phyloP scores from a whole-genome alignment of 2,113 vertebrate species.

The Amblyopsis rosae region DNA sequence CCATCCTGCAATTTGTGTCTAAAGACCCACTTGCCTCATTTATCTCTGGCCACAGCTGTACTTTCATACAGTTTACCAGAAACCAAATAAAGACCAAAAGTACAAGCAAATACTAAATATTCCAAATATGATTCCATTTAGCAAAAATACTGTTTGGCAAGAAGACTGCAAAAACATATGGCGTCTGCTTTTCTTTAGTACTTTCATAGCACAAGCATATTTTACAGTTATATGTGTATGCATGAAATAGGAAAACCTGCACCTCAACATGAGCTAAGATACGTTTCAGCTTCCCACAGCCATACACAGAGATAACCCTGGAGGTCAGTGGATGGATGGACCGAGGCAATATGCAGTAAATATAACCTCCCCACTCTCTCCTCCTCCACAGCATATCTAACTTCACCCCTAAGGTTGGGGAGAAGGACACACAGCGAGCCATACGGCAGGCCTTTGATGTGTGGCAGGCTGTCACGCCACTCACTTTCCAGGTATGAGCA shows the following conservation, averaged over 20 bases:
- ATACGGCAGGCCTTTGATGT: conserved; percentile 97
- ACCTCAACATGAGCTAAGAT: too few species aligned
- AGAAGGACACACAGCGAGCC: conserved; percentile 93
- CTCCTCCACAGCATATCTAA: conserved; percentile 87
- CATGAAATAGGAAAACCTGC: too few species aligned
- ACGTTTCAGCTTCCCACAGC: too few species aligned
- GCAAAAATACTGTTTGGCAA: too few species aligned
- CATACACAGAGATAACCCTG: too few species aligned
- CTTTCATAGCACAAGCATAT: too few species aligned
- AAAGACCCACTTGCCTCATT: conserved; percentile 36
- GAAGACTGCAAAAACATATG: too few species aligned
- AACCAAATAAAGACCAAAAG: background rate
- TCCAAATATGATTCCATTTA: too few species aligned
- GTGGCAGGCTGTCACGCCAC: conserved; percentile 95
- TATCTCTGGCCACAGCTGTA: conserved; percentile 5
- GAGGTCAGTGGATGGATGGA: background rate
- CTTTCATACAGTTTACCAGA: background rate
- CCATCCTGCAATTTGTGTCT: conserved; percentile 21
- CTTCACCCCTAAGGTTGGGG: conserved; percentile 96
- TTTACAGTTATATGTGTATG: too few species aligned
- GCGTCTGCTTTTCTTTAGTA: too few species aligned
- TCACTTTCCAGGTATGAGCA: conserved; percentile 84
- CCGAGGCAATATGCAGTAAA: background rate
- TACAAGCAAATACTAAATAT: background rate
- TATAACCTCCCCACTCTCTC: conserved; percentile 27